Base-by-base conservation (phyloP, 2,113 vertebrate genomes). In the Halichoerus grypus region DNA sequence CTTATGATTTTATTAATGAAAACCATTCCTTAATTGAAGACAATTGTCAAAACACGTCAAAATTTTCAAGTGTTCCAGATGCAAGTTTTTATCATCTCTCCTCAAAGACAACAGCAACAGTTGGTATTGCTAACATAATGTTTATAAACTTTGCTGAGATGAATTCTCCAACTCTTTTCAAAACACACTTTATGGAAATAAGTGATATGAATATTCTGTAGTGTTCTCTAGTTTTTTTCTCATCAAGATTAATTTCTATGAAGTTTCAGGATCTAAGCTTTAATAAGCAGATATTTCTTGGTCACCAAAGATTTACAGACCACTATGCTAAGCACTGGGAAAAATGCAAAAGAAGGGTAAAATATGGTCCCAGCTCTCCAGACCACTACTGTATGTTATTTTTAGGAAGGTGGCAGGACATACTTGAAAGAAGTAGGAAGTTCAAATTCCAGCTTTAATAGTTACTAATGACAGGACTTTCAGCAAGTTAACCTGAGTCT, bases 1-100 rank as follows among this genome's bases (percentile, higher is more conserved):
- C 12, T 93, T 88, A 67, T 53, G 5, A 85, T 61, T 88, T 93
- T 65, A 72, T 61, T 84, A 89, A 80, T n/a, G 14, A 39, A 96
- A 86, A 71, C 13, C 9, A 22, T 46, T 94, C 12, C 13, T 80
- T 76, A 11, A 69, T 26, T 72, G 69, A 89, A 46, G 57, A 74
- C 18, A 94, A n/a, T 21, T 72, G 9, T 84, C 42, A 94, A 87
- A 84, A 22, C 31, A n/a, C 12, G 3, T 71, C 26, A 83, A 65
- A 86, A 77, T 21, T 42, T 72, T 46, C 19, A 12, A 39, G 39
- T 74, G 91, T 81, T 86, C 26, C 16, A 65, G 72, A 93, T 16
- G 31, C 19, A 67, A 57, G 1, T 36, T 67, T 94, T 49, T 51
- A 83, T 69, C 24, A 53, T 33, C 12, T 55, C 82, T 94, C 19